Percentiles rank a stretch among this genome's conserved stretches.
Evolutionary conservation across 1,140 invertebrate species (phyloP).

Genomic region (Drusus annulatus): DNA sequence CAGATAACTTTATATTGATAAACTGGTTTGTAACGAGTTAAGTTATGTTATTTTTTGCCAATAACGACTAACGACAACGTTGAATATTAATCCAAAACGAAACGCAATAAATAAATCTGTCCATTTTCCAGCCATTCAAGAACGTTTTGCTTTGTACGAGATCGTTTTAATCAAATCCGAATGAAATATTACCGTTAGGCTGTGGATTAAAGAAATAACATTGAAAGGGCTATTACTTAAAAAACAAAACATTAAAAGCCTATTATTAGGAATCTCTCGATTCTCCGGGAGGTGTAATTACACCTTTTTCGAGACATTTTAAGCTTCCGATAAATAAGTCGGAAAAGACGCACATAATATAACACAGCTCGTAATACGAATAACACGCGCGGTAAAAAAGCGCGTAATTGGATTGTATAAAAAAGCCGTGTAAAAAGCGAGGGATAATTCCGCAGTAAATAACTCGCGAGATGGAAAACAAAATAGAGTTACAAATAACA

Average conservation of each 20-base stretch:
- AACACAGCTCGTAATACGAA: too few species aligned
- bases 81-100: slow-evolving; percentile 26
- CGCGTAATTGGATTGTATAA: slow-evolving; percentile 14
- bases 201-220: too few species aligned
- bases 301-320: too few species aligned
- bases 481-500: slow-evolving; percentile 57
- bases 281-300: too few species aligned
- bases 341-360: too few species aligned
- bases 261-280: too few species aligned
- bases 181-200: too few species aligned
- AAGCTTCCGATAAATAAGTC: too few species aligned
- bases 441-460: slow-evolving; percentile 52
- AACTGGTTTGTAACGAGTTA: slow-evolving; percentile 32
- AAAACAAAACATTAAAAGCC: too few species aligned
- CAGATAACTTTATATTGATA: slow-evolving; percentile 21
- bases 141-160: background rate
- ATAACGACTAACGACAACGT: slow-evolving; percentile 27
- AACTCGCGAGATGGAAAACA: slow-evolving; percentile 38
- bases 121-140: slow-evolving; percentile 4
- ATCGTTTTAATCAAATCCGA: too few species aligned
- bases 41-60: slow-evolving; percentile 28
- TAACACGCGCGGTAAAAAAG: background rate
- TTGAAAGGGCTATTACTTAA: too few species aligned
- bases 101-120: slow-evolving; percentile 32
- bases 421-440: background rate